These are phyloP conservation scores for Acropora yongei DNA, from an alignment of 64 coral and sea anemone species.

Conservation along the genomic window DNA sequence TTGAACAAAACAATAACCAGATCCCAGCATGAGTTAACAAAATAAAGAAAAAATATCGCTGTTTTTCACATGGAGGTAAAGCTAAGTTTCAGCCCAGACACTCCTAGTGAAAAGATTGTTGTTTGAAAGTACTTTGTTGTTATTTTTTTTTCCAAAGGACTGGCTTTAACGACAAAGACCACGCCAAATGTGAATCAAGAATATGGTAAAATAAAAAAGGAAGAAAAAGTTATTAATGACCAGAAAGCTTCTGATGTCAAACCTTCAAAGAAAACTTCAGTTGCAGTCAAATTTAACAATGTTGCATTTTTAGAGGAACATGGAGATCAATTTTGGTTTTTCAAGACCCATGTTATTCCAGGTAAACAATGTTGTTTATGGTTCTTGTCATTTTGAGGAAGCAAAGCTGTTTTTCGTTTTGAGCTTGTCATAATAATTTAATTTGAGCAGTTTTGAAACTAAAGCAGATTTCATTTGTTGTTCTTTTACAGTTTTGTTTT, in stretches of 20 bases:
- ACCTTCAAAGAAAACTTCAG: constrained; percentile 8
- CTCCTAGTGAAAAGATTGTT: background rate
- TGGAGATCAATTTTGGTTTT: constrained; percentile 90
- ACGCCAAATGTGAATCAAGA: constrained; percentile 62
- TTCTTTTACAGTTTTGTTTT: constrained; percentile 64
- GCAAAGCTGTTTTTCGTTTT: no score
- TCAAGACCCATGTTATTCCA: constrained; percentile 93
- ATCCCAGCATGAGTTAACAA: no score
- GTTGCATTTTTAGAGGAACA: constrained; percentile 85
- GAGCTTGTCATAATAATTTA: background rate
- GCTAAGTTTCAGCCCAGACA: background rate
- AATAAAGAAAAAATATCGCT: no score
- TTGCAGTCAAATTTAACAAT: constrained; percentile 57
- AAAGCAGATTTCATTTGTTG: background rate
- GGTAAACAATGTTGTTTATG: constrained; percentile 50
- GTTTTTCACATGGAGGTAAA: no score
- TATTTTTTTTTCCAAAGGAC: background rate
- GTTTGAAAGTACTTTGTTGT: background rate
- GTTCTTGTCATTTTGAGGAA: background rate
- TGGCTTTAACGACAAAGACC: constrained; percentile 50
- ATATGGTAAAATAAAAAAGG: constrained; percentile 80
- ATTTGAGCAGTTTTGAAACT: background rate
- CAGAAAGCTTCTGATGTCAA: constrained; percentile 34
- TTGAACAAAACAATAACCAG: no score
- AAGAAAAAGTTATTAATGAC: constrained; percentile 58